Conservation (phyloP, 2,797 vertebrate species). For the Neopelma chrysocephalum region DNA sequence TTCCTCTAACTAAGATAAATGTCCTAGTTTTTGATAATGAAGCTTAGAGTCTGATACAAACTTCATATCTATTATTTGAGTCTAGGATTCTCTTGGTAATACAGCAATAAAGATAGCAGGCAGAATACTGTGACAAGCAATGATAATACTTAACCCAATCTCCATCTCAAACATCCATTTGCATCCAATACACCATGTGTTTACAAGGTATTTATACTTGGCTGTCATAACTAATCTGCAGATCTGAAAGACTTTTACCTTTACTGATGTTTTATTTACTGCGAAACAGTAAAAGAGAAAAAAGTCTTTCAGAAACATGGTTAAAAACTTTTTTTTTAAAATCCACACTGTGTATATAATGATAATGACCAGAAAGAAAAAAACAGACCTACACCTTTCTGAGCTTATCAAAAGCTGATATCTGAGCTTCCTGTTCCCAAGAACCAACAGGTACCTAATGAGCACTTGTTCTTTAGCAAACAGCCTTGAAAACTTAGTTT, state of each 20-base stretch:
- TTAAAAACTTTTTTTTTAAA: neutral
- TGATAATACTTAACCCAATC: neutral
- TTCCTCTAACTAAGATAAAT: neutral
- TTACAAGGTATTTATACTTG: neutral
- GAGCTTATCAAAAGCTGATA: neutral
- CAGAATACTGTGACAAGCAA: neutral
- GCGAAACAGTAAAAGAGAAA: neutral
- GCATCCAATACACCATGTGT: neutral
- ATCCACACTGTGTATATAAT: neutral
- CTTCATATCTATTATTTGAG: neutral
- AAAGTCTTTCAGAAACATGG: neutral
- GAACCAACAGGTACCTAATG: neutral
- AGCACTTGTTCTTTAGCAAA: neutral
- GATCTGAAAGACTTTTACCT: neutral
- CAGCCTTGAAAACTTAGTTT: neutral
- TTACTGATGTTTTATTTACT: neutral
- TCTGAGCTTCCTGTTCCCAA: neutral
- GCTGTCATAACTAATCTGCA: neutral
- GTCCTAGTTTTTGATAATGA: neutral
- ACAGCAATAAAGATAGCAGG: neutral
- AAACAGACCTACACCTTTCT: neutral
- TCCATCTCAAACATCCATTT: neutral
- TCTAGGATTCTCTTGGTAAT: neutral
- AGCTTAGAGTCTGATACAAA: neutral
- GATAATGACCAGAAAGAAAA: neutral